Percentiles rank a stretch among this genome's conserved stretches.
phyloP scores from a whole-genome alignment of 2,113 vertebrate genomes.

The Dascyllus trimaculatus region DNA sequence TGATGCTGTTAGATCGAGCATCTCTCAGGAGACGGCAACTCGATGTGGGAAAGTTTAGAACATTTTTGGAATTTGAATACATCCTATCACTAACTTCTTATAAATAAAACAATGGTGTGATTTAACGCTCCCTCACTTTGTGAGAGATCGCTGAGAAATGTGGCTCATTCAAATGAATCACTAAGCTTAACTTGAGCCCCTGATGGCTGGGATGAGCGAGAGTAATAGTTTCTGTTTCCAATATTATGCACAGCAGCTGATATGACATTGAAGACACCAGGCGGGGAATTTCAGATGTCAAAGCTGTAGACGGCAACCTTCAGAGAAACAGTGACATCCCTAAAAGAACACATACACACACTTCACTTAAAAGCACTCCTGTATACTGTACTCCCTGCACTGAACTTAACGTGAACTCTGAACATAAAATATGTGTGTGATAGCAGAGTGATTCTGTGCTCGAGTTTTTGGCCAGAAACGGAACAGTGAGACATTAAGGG shows the following conservation, averaged over 20 bases:
- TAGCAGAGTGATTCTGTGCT: conserved; percentile 35
- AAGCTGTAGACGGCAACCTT: conserved; percentile 17
- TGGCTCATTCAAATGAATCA: conserved; percentile 13
- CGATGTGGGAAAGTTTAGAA: not conserved
- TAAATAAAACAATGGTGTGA: conserved; percentile 41
- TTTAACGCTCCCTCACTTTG: conserved; percentile 26
- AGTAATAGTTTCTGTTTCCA: conserved; percentile 13
- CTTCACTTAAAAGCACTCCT: conserved; percentile 25
- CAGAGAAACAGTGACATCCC: conserved; percentile 21
- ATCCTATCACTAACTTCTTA: conserved; percentile 19
- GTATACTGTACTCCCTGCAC: conserved; percentile 24
- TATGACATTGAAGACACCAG: conserved; percentile 32
- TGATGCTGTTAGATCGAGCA: conserved; percentile 43
- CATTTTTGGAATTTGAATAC: conserved; percentile 38
- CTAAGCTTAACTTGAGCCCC: conserved; percentile 5
- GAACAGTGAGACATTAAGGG: conserved; percentile 44
- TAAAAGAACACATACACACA: not conserved
- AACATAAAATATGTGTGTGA: conserved; percentile 59
- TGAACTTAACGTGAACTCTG: conserved; percentile 67
- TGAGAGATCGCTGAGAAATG: not conserved
- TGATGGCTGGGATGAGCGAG: conserved; percentile 7
- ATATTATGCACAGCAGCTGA: conserved; percentile 20
- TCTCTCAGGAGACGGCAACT: conserved; percentile 24
- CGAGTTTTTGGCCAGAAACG: conserved; percentile 48
- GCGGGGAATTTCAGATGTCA: conserved; percentile 28